Percentiles rank a stretch among this genome's conserved stretches.
These are phyloP conservation scores for Malacoraja senta DNA, from an alignment of 2,797 vertebrate genomes.

Conservation along the genomic window DNA sequence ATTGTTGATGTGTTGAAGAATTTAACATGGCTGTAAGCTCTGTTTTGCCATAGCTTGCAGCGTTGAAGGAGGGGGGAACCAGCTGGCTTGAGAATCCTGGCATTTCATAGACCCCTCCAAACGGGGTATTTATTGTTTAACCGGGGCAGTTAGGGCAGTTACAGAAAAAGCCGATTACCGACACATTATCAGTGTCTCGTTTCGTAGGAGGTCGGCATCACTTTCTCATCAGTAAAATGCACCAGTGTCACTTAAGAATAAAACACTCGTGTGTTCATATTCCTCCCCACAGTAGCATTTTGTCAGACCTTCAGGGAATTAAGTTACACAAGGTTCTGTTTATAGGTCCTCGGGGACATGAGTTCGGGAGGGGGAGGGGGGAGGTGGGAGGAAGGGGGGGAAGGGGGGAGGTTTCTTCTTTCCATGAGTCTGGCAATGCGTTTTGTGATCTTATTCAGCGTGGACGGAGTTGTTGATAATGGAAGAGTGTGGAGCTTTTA, in stretches of 20 bases:
- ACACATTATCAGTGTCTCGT: background rate
- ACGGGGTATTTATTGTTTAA: background rate
- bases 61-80: background rate
- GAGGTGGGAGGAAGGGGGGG: background rate
- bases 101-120: background rate
- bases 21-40: slow-evolving; percentile 56
- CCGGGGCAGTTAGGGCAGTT: background rate
- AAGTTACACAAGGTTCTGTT: background rate
- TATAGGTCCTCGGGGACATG: background rate
- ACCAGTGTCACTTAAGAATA: background rate
- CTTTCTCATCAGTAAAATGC: background rate
- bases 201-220: no score
- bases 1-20: slow-evolving; percentile 54
- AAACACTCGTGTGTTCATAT: background rate
- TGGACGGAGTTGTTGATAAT: background rate
- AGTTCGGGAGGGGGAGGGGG: background rate
- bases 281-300: slow-evolving; percentile 14
- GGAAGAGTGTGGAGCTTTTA: background rate
- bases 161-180: background rate
- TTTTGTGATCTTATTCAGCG: slow-evolving; percentile 8
- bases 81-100: background rate
- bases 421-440: background rate
- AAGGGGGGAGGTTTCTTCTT: background rate
- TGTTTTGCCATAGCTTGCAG: slow-evolving; percentile 45
- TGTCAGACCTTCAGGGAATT: slow-evolving; percentile 18